Evolutionary conservation across 2,113 vertebrate species (phyloP), one percentile per base, ranked within the genome.

Genomic region (Barbus barbus): DNA sequence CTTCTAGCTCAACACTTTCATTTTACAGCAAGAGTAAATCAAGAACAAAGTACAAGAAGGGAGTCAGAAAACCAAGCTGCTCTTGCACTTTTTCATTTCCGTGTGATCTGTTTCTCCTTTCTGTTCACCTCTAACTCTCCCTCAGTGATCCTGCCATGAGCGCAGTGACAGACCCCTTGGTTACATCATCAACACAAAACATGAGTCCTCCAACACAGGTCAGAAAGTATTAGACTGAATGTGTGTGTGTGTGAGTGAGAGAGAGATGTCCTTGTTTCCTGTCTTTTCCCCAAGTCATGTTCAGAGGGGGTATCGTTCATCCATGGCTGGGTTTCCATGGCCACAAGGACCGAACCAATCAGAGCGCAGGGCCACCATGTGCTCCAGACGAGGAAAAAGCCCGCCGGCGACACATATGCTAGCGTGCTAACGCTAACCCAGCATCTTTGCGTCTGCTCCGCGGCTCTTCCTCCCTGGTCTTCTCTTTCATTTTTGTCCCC

Each of bases 231-330:
- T 61, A 46, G 76, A 73, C 53, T 56, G 60, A 51, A 36, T 72
- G 74, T 78, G 61, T 77, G 16, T 82, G 48, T 33, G 36, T 38
- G 36, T 38, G 33, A 36, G 44, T 13, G 63, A 65, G 28, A 67
- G 67, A 48, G 26, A 89, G 80, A 86, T 88, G 81, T 78, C 85
- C 78, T 80, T 82, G 56, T 53, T 60, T 38, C 51, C 82, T 85
- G 83, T 90, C 86, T 89, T 81, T 85, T 92, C 90, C 92, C 81
- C 69, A 69, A 91, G 91, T 91, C 89, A 86, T 90, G 84, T 91
- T 92, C 91, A 89, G 92, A 90, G 90, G 92, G 87, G 91, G 91
- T 88, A 91, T 92, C 92, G 85, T 92, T 94, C 88, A 92, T 90
- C 92, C 93, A 93, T 92, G 92, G 93, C 83, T 91, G 91, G 84